Evolutionary conservation across 2,113 vertebrate genomes (phyloP).

Genomic region (Seriola quinqueradiata): DNA sequence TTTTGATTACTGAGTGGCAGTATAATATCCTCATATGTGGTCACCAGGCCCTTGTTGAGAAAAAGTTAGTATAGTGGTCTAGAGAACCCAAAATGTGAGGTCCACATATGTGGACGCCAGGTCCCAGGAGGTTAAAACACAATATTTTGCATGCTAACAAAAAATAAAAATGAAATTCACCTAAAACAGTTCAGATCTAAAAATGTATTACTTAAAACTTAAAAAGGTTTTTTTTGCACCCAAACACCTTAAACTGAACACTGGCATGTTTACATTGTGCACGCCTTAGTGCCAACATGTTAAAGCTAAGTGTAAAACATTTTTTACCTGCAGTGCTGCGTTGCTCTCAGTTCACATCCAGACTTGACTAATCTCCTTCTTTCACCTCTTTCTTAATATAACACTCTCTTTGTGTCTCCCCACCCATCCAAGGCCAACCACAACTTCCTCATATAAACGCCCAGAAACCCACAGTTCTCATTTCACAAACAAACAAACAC

Average conservation of each 20-base stretch:
- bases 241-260: background rate
- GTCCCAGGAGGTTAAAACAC: too few relatives aligned
- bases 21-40: too few relatives aligned
- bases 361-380: background rate
- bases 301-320: background rate
- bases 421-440: conserved; percentile 32
- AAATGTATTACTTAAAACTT: background rate
- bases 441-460: conserved; percentile 69
- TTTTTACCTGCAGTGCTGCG: conserved; percentile 51
- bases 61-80: too few relatives aligned
- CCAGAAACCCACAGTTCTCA: conserved; percentile 24
- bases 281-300: background rate
- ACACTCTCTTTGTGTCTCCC: background rate
- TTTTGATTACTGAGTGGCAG: too few relatives aligned
- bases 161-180: background rate
- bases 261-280: background rate
- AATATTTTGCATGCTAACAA: background rate
- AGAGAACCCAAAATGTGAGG: too few relatives aligned
- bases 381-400: conserved; percentile 11
- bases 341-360: background rate
- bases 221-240: too few relatives aligned
- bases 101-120: too few relatives aligned
- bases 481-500: background rate
- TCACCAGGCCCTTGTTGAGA: too few relatives aligned
- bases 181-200: background rate